Base-by-base conservation (phyloP, 2,113 vertebrate genomes). In the Nerophis ophidion region DNA sequence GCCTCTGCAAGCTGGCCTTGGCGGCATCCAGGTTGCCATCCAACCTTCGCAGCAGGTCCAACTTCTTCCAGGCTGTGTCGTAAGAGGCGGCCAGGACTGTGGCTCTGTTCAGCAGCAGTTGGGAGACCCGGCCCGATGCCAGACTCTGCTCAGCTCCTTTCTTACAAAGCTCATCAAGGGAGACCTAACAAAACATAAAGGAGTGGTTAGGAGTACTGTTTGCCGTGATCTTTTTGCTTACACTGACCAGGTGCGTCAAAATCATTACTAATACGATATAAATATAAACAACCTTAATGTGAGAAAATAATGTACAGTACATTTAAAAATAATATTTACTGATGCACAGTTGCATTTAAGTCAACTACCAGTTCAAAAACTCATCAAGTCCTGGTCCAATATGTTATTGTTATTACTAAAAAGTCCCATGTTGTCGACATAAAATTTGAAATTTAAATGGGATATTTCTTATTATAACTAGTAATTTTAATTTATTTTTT, bases 11-110 rank as follows among this genome's bases (percentile, higher is more conserved):
- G 68, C 95, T 95, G 67, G 95, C 94, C 84, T 95, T 97, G 65
- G 91, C 92, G 0, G 94, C 92, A 0, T 97, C 91, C 51, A 98
- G 93, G 69, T 92, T 94, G 55, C 90, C 89, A 38, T 99, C 95
- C 53, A 99, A 75, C 11, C 95, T 90, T 68, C 93, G 92, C 42
- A 98, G 91, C 38, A 98, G 86, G 71, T 99, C 97, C 4, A 94
- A 90, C 62, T 98, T 98, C 87, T 99, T 99, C 96, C 95, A 99
- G 0, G 97, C 95, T 0, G 96, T 95, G 69, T 99, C 96, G 0
- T 93, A 99, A 0, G 97, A 98, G 12, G 95, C 94, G 5, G 93
- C 96, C 66, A 99, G 72, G 4, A 98, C 95, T 0, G 94, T 95
- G 54, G 95, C 94, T 52, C 97, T 87, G 89, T 98, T 98, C 80